phyloP scores from a whole-genome alignment of 1,140 invertebrate species.

The Bombyx mori region ASM3026992v2 NC_085115.1:9241501-9242000 shows the following conservation, averaged over 20 bases:
- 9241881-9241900: too few species aligned
- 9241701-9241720: constrained; percentile 63
- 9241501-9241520: background rate
- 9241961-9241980: too few species aligned
- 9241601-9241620: constrained; percentile 40
- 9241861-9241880: too few species aligned
- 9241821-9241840: too few species aligned
- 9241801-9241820: too few species aligned
- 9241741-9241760: constrained; percentile 66
- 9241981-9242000: too few species aligned
- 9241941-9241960: too few species aligned
- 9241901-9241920: too few species aligned
- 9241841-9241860: too few species aligned
- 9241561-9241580: constrained; percentile 2
- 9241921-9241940: too few species aligned
- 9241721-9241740: constrained; percentile 64
- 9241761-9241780: constrained; percentile 41
- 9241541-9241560: background rate
- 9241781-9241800: too few species aligned
- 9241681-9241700: constrained; percentile 59
- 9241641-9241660: constrained; percentile 46
- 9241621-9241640: constrained; percentile 38
- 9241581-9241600: constrained; percentile 15
- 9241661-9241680: constrained; percentile 56
- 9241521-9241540: background rate